phyloP scores from a whole-genome alignment of 2,888 invertebrate genomes.

The Limnephilus auricula region DNA sequence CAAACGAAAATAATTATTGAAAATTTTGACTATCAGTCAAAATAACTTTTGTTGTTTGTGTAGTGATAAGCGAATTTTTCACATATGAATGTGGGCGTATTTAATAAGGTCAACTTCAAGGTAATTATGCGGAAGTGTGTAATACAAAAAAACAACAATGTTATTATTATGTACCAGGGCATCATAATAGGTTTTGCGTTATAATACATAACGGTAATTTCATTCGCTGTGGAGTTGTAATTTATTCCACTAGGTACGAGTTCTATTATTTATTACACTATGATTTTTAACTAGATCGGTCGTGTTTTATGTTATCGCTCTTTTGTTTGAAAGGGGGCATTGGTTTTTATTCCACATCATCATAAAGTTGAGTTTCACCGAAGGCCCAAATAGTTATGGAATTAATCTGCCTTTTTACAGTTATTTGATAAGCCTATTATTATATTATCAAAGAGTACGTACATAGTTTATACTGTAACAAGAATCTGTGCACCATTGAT shows the following conservation, averaged over 20 bases:
- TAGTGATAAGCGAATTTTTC: constrained; percentile 44
- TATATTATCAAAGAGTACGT: background rate
- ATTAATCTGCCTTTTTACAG: background rate
- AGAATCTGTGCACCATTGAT: background rate
- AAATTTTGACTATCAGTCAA: constrained; percentile 61
- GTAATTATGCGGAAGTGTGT: constrained; percentile 71
- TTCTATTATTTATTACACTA: constrained; percentile 51
- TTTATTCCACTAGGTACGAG: constrained; percentile 13
- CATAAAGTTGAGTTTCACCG: background rate
- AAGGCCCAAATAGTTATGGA: background rate
- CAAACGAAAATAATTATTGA: constrained; percentile 39
- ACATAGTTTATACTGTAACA: background rate
- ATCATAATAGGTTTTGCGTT: background rate
- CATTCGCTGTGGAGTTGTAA: constrained; percentile 21
- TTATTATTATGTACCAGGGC: background rate
- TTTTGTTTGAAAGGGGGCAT: background rate
- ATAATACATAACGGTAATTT: constrained; percentile 30
- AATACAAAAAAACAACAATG: background rate
- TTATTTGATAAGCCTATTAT: background rate
- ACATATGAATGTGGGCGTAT: constrained; percentile 89
- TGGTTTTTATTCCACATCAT: background rate
- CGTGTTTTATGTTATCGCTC: constrained; percentile 69
- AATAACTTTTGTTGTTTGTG: constrained; percentile 44
- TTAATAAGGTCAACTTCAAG: constrained; percentile 88
- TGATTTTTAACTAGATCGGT: constrained; percentile 77